Conservation (phyloP, 2,797 vertebrate species). For the Miichthys miiuy region DNA sequence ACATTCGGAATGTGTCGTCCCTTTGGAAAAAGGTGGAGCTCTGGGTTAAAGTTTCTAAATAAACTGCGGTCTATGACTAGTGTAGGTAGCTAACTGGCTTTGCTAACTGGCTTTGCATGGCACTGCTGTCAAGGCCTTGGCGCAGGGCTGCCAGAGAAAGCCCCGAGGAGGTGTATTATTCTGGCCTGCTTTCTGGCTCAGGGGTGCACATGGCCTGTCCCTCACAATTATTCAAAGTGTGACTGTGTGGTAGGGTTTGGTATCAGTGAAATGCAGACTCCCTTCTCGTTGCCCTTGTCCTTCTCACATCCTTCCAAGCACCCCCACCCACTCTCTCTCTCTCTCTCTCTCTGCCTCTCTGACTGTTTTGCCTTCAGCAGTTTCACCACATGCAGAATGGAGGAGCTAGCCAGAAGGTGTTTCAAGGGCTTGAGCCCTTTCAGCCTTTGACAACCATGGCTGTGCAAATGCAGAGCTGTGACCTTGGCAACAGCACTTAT, state of each 20-base stretch:
- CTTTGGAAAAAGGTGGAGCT: slow-evolving; percentile 60
- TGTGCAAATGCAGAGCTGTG: slow-evolving; percentile 78
- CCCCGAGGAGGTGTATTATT: slow-evolving; percentile 73
- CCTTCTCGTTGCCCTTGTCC: slow-evolving; percentile 63
- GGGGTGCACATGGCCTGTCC: slow-evolving; percentile 76
- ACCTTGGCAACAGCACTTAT: slow-evolving; percentile 76
- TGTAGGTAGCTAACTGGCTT: slow-evolving; percentile 74
- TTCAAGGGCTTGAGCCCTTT: slow-evolving; percentile 80
- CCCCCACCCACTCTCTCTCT: slow-evolving; percentile 22
- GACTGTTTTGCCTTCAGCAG: slow-evolving; percentile 69
- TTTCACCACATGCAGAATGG: slow-evolving; percentile 76
- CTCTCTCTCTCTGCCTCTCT: slow-evolving; percentile 27
- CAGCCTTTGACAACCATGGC: slow-evolving; percentile 82
- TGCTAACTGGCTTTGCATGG: slow-evolving; percentile 78
- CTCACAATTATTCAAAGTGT: slow-evolving; percentile 75
- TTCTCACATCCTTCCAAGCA: slow-evolving; percentile 53
- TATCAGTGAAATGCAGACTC: slow-evolving; percentile 80
- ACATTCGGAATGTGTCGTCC: slow-evolving; percentile 73
- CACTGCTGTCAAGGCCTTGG: slow-evolving; percentile 53
- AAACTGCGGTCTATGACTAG: slow-evolving; percentile 56
- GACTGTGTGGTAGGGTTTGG: slow-evolving; percentile 68
- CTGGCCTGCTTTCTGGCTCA: slow-evolving; percentile 68
- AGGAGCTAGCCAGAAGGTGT: slow-evolving; percentile 79
- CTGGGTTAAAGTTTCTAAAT: slow-evolving; percentile 73
- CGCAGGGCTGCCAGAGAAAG: slow-evolving; percentile 59